Evolutionary conservation across 1,140 invertebrate genomes (phyloP), one percentile per base, ranked within the genome.

Genomic region (Macrocentrus cingulum): DNA sequence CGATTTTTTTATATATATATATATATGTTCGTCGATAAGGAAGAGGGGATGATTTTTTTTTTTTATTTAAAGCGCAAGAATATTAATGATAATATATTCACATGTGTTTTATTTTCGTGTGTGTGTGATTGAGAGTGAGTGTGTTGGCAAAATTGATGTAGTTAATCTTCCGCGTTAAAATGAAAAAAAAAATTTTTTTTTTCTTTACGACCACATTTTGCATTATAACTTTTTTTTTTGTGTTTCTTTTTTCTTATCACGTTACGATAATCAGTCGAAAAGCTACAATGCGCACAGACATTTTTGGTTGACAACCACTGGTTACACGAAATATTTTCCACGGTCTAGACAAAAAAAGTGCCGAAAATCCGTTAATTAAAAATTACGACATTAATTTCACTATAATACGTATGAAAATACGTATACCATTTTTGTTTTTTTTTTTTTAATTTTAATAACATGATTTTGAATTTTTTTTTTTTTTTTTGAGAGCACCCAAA

Each of bases 241-340:
- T 44, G 11, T 42, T 50, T 34, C 34, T 32, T 60, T 19, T 39
- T 18, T 54, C 23, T 60, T 36, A 56, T 57, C 56, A 66, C 64
- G 64, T 76, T 77, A 79, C 63, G 71, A 70, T 77, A 77, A 77
- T 79, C 76, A 79, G 76, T 79, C 76, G 67, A 76, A 76, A 75
- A 68, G 20, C 18, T 54, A 37, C 72, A 76, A 79, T 73, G 65
- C 70, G 65, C 67, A 62, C 74, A 68, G 52, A 45, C 61, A 65
- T 55, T 39, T 49, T n/a, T 37, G 25, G 22, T 19, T 15, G 25
- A 34, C 16, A 32, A 20, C 22, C 19, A 46, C 15, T 22, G 32
- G 6, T 49, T 32, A 34, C 48, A 51, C 22, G 50, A 37, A 42
- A 25, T 25, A 42, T 54, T 13, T 39, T 16, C 41, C 36, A 54